phyloP scores from a whole-genome alignment of 2,888 invertebrate species.

The Heteromyza rotundicornis region DNA sequence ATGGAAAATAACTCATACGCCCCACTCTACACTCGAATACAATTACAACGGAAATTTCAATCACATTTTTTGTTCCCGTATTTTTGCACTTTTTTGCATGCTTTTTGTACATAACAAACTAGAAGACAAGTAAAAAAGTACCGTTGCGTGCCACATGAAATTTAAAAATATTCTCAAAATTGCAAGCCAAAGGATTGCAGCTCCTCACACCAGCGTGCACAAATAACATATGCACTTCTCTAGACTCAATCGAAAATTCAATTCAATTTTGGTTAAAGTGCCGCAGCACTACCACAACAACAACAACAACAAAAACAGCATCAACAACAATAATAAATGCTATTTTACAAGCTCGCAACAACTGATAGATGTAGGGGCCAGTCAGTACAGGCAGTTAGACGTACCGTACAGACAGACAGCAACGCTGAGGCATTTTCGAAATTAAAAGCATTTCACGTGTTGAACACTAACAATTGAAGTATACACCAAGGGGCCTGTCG shows the following conservation, averaged over 20 bases:
- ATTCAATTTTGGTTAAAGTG: neutral
- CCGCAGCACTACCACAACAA: neutral
- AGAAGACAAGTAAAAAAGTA: too few relatives aligned
- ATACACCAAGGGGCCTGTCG: neutral
- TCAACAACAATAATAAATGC: neutral
- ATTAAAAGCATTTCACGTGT: constrained; percentile 4
- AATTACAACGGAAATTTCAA: too few relatives aligned
- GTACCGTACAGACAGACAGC: neutral
- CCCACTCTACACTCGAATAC: too few relatives aligned
- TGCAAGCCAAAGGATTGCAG: too few relatives aligned
- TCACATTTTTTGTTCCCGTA: too few relatives aligned
- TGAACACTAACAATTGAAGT: neutral
- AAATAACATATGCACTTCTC: neutral
- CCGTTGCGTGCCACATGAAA: neutral
- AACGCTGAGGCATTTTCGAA: neutral
- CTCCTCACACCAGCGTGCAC: too few relatives aligned
- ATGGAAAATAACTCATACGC: too few relatives aligned
- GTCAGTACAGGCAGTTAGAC: neutral
- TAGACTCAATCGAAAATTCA: neutral
- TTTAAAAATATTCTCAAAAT: too few relatives aligned
- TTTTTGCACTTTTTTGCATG: too few relatives aligned
- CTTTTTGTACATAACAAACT: too few relatives aligned
- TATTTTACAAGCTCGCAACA: neutral
- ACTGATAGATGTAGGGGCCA: neutral
- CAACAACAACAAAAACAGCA: neutral